Conservation (phyloP, 1,140 invertebrate species). For the Cherax quadricarinatus region DNA sequence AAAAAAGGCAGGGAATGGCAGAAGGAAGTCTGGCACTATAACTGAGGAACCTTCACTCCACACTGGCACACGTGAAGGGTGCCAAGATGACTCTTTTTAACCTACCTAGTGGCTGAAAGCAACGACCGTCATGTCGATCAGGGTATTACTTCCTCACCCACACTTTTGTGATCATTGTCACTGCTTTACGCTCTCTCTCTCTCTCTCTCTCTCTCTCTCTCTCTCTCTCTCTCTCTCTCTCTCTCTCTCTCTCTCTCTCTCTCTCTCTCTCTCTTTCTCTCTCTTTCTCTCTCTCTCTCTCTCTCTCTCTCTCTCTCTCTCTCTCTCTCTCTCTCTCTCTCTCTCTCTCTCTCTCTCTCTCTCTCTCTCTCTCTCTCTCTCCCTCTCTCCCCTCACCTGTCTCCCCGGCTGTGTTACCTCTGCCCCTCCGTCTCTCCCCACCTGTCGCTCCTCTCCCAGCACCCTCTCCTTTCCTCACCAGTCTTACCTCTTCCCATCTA, state of each 20-base stretch:
- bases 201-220: not conserved
- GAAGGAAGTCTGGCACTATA: no score
- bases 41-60: no score
- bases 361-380: constrained; percentile 22
- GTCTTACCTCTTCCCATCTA: no score
- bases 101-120: no score
- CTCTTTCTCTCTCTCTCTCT: not conserved
- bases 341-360: not conserved
- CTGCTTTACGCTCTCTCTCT: not conserved
- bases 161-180: not conserved
- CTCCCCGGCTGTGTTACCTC: not conserved
- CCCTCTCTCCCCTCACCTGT: not conserved
- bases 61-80: no score
- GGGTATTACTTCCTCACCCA: not conserved
- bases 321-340: not conserved
- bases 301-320: not conserved
- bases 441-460: no score
- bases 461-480: no score
- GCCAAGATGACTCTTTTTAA: no score
- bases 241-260: not conserved
- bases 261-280: not conserved
- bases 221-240: constrained; percentile 1
- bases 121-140: no score
- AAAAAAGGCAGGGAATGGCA: no score
- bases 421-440: not conserved